phyloP scores from a whole-genome alignment of 2,797 vertebrate genomes.

The Sebastes vulpes region DNA sequence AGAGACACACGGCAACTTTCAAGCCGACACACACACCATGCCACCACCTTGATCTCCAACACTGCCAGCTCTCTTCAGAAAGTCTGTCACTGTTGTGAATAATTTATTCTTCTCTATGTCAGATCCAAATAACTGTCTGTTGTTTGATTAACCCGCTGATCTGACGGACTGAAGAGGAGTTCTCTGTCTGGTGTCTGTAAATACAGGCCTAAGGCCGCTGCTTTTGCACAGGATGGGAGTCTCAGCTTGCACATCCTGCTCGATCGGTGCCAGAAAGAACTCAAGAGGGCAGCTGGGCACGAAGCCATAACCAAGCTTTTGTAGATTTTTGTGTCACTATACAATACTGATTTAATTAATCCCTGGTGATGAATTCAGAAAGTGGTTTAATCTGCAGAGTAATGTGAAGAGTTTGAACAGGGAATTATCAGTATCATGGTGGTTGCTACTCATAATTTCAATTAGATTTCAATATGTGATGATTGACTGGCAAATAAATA shows the following conservation, averaged over 20 bases:
- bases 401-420: not conserved
- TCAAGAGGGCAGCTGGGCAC: slow-evolving; percentile 44
- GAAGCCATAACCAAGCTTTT: slow-evolving; percentile 31
- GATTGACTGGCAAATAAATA: not conserved
- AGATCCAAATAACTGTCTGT: slow-evolving; percentile 62
- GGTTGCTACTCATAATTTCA: not conserved
- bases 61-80: slow-evolving; percentile 21
- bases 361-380: not conserved
- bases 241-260: slow-evolving; percentile 58
- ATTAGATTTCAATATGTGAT: not conserved
- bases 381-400: not conserved
- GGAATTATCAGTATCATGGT: not conserved
- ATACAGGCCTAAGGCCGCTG: slow-evolving; percentile 47
- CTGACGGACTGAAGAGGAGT: slow-evolving; percentile 43
- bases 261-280: slow-evolving; percentile 42
- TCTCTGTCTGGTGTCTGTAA: slow-evolving; percentile 51
- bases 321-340: slow-evolving; percentile 13
- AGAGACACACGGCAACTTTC: not conserved
- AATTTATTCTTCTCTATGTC: slow-evolving; percentile 60
- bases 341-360: slow-evolving; percentile 10
- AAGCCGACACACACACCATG: not conserved
- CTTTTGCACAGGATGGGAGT: slow-evolving; percentile 29
- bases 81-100: slow-evolving; percentile 59
- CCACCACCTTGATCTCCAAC: slow-evolving; percentile 1
- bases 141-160: slow-evolving; percentile 78